Base-by-base conservation (phyloP, 2,797 vertebrate species). In the Myotis vivesi region DNA sequence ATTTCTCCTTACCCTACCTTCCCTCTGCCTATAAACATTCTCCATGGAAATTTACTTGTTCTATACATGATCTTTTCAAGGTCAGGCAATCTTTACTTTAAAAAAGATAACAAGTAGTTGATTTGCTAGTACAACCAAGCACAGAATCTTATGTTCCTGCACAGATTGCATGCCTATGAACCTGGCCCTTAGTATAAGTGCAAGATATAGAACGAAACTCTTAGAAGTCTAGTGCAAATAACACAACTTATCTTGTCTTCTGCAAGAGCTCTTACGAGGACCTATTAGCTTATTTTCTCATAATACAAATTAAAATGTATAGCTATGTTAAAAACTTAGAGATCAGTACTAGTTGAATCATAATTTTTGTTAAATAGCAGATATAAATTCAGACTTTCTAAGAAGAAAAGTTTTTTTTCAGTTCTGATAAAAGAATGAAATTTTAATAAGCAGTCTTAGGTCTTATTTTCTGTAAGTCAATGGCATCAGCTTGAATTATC, bases 381-480 rank as follows among this genome's bases (percentile, higher is more conserved):
- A 72, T 69, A 64, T 30, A 92, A 90, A 73, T 75, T 86, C 20
- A 89, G n/a, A 87, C 53, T 94, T 89, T 49, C 71, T 82, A 41
- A 93, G 55, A 16, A 85, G 76, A 77, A 75, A 46, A 9, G 28
- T 69, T 71, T 57, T n/a, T 94, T 94, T 86, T 89, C 30, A 92
- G 38, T 90, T 92, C 62, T 84, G n/a, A 87, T 84, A 57, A 95
- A 94, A 87, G 9, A 55, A 82, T 68, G 41, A 59, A 36, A 72
- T 86, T 41, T 85, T 87, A 92, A 64, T 89, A 93, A 87, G 53
- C 7, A 53, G 17, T 46, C 46, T 83, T 75, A 49, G 46, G 51
- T 71, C 51, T 85, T 84, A 68, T 80, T 93, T 95, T 93, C 57
- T 89, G 1, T 89, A 82, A 90, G 19, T 87, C n/a, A 87, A 55